A percentile compares a stretch with the other conserved stretches of the same genome.
phyloP scores from a whole-genome alignment of 2,888 invertebrate species.

The Stenoptilia bipunctidactyla region DNA sequence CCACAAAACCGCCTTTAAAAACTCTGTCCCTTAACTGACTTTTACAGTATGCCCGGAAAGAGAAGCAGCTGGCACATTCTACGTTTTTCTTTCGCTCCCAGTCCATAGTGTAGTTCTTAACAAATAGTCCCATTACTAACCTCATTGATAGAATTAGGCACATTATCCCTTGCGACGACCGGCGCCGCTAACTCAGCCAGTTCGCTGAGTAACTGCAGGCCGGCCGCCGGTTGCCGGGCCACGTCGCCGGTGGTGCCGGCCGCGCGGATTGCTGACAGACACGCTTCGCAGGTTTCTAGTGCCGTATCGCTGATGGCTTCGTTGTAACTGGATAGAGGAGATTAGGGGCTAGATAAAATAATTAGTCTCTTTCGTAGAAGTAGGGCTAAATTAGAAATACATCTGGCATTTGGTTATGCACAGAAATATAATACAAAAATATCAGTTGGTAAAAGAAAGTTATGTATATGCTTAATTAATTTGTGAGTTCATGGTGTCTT shows the following conservation, averaged over 20 bases:
- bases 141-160: constrained; percentile 55
- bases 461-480: no score
- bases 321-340: constrained; percentile 45
- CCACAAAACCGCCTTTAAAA: no score
- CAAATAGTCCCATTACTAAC: constrained; percentile 26
- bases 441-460: no score
- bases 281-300: constrained; percentile 57
- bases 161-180: constrained; percentile 42
- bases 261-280: constrained; percentile 44
- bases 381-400: not conserved
- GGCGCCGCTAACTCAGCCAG: constrained; percentile 44
- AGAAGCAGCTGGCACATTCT: no score
- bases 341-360: no score
- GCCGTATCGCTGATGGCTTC: constrained; percentile 44
- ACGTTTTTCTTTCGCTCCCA: no score
- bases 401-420: not conserved
- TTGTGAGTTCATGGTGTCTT: no score
- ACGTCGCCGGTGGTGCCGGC: constrained; percentile 41
- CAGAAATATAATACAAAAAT: no score
- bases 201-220: constrained; percentile 35
- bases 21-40: no score
- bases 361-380: not conserved
- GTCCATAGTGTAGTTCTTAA: no score
- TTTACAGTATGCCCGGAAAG: no score
- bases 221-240: constrained; percentile 31